A percentile compares a stretch with the other conserved stretches of the same genome.
These are phyloP conservation scores for Drosophila subpulchrella DNA, from an alignment of 1,140 invertebrate species.

Conservation along the genomic window DNA sequence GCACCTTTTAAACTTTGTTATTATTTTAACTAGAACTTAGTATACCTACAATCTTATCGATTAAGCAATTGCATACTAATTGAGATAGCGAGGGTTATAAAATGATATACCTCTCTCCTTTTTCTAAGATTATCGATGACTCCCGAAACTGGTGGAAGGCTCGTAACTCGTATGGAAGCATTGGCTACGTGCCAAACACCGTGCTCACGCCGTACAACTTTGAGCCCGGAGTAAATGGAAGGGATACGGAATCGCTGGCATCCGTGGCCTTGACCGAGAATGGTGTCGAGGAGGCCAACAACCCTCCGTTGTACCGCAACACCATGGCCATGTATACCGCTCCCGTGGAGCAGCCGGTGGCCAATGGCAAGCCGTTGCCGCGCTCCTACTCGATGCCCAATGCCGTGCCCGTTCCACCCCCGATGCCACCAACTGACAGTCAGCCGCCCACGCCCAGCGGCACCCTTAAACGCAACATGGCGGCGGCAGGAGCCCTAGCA, in stretches of 20 bases:
- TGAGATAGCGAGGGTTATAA: background rate
- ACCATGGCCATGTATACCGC: slow-evolving; percentile 63
- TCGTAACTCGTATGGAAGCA: slow-evolving; percentile 92
- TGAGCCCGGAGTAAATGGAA: slow-evolving; percentile 45
- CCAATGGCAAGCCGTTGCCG: slow-evolving; percentile 55
- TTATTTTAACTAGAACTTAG: background rate
- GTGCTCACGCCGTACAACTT: slow-evolving; percentile 91
- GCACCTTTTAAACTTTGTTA: background rate
- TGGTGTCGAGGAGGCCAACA: slow-evolving; percentile 48
- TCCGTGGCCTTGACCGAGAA: slow-evolving; percentile 50
- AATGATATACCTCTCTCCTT: slow-evolving; percentile 1
- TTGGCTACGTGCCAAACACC: slow-evolving; percentile 98
- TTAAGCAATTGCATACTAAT: background rate
- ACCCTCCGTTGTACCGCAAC: slow-evolving; percentile 63
- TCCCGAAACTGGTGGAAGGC: slow-evolving; percentile 99
- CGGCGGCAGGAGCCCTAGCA: slow-evolving; percentile 60
- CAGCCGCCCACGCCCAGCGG: slow-evolving; percentile 71
- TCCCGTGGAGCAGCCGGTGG: slow-evolving; percentile 43
- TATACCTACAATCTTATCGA: slow-evolving; percentile 3
- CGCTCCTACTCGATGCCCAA: slow-evolving; percentile 77
- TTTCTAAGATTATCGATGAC: slow-evolving; percentile 93
- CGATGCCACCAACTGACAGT: slow-evolving; percentile 76
- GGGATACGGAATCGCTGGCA: slow-evolving; percentile 70
- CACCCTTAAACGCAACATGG: slow-evolving; percentile 66
- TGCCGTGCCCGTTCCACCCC: slow-evolving; percentile 72